Evolutionary conservation across 2,888 invertebrate genomes (phyloP), one percentile per base, ranked within the genome.

Genomic region (Epistrophe grossulariae): DNA sequence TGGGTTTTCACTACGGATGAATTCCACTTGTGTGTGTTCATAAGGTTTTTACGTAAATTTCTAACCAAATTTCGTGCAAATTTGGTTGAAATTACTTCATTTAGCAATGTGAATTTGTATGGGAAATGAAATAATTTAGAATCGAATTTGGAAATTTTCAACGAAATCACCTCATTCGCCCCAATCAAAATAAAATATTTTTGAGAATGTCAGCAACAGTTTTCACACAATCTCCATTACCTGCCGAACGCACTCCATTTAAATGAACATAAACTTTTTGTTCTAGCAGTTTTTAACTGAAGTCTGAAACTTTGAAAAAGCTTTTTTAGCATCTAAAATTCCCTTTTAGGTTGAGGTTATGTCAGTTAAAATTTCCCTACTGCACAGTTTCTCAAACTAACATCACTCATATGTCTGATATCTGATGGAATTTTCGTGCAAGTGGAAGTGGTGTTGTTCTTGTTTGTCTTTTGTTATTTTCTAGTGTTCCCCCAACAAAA

Each of bases 391-490:
- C 43, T 31, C 85, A 78, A 85, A 82, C 74, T 6, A 1, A 1
- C 11, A 59, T 19, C 43, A n/a, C 2, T 62, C 62, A 62, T 40
- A 40, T 76, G 35, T 72, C 43, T 28, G 11, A 48, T 15, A 66
- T 38, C 82, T 70, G 59, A 38, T 64, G 64, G 73, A 81, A 82
- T 85, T 82, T 85, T 85, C 81, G 60, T 66, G 73, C 31, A 35
- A 66, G 31, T 35, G 50, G 59, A 68, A 70, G 70, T 70, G 15
- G 70, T 85, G 84, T 77, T 74, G 59, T 78, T 77, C 62, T 66
- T 68, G 68, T 68, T 31, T 50, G 40, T 68, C 17, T 48, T 66
- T 45, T 64, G 28, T 64, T 64, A 64, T 66, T 24, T 59, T 35
- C 52, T 28, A 43, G 68, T 59, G 52, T 79, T 57, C 64, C 31